Base-by-base conservation (phyloP, 2,797 vertebrate genomes). In the Sternotherus odoratus region DNA sequence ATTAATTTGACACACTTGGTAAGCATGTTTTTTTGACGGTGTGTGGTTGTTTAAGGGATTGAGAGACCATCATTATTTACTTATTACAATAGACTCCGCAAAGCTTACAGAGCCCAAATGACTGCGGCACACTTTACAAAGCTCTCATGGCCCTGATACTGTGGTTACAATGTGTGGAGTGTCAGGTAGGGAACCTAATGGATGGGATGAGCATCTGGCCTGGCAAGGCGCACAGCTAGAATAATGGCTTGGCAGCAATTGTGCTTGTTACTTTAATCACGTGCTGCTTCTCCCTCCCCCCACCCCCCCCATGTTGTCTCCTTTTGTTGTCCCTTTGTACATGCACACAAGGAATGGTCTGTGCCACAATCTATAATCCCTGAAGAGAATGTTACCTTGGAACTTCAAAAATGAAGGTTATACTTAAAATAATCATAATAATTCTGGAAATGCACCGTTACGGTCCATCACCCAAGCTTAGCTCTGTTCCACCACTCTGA, bases 1-100 rank as follows among this genome's bases (percentile, higher is more conserved):
- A 92, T 81, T 84, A 87, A 87, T 91, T 78, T 77, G 5, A 56
- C 86, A 46, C n/a, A 92, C 75, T 79, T 93, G 80, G 69, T n/a
- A 90, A 56, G 30, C 30, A 72, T 82, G n/a, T n/a, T 9, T 28
- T 49, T 91, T 90, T 50, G 79, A 49, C 12, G 12, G 48, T 13
- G 48, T 49, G 12, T 48, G 48, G 48, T 48, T 11, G 48, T 48
- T 48, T 10, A 51, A 36, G 30, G 26, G 11, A 16, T 0, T 4
- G 16, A 9, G 8, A 12, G 7, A 3, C 21, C 51, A 17, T 30
- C 53, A 36, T 91, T 23, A 36, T 50, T 56, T 81, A 77, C 48
- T 86, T 88, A 36, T 56, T 51, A 23, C 36, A 82, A 77, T 51
- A 53, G 50, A 60, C 66, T 86, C 85, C 2, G 2, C 77, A 10